Percentiles rank a stretch among this genome's conserved stretches.
Conservation (phyloP, 2,797 vertebrate species). For the Myotis daubentonii region DNA sequence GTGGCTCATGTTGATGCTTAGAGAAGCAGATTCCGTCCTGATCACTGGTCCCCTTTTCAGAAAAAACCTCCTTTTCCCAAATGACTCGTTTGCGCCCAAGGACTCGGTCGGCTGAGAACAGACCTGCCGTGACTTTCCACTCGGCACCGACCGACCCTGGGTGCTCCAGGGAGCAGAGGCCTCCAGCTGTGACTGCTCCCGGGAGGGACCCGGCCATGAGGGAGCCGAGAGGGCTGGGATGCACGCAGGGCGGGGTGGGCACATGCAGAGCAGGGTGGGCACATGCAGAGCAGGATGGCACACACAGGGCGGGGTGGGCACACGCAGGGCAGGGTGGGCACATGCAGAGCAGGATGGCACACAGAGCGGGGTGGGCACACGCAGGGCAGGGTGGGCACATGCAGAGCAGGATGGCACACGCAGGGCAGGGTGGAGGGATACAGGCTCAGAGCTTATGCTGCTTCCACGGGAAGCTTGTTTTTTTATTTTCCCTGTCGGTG, state of each 20-base stretch:
- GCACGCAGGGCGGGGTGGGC: too few species aligned
- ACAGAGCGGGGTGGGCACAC: too few species aligned
- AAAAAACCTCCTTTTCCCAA: background rate
- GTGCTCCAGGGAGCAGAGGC: background rate
- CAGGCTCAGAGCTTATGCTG: background rate
- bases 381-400: background rate
- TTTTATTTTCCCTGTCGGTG: background rate
- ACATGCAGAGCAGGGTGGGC: too few species aligned
- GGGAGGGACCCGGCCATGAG: background rate
- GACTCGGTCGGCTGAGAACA: background rate
- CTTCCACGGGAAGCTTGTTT: background rate
- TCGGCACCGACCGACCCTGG: background rate
- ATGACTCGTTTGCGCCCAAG: background rate
- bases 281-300: background rate
- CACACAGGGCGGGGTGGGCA: background rate
- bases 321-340: too few species aligned
- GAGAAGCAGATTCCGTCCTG: background rate
- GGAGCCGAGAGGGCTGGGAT: background rate
- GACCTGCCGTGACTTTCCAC: slow-evolving; percentile 16
- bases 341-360: too few species aligned
- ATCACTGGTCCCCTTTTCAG: background rate
- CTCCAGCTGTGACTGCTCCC: background rate
- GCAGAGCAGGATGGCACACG: background rate
- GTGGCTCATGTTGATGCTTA: slow-evolving; percentile 40
- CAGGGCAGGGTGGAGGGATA: too few species aligned